Evolutionary conservation across 2,113 vertebrate species (phyloP).

Genomic region (Platysternon megacephalum): DNA sequence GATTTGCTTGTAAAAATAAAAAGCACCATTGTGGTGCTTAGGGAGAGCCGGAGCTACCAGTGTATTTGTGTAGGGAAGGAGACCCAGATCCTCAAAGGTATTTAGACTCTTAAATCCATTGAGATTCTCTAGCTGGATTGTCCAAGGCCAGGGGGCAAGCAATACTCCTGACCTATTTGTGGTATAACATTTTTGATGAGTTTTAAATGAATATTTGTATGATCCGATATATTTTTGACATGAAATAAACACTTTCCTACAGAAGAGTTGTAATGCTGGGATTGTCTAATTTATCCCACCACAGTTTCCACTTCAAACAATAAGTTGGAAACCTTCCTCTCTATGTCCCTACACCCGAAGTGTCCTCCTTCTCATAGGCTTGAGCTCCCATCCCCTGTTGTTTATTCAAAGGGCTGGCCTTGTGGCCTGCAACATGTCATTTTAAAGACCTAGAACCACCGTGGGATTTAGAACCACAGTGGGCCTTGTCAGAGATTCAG

Average conservation of each 20-base stretch:
- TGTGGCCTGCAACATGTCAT: slow-evolving; percentile 24
- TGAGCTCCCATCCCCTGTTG: neutral
- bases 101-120: neutral
- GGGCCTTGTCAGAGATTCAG: neutral
- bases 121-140: neutral
- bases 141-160: too few species aligned
- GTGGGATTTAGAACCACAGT: neutral
- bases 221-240: neutral
- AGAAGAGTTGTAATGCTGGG: neutral
- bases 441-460: neutral
- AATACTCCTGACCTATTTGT: neutral
- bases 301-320: slow-evolving; percentile 7
- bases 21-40: neutral
- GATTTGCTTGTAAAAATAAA: neutral
- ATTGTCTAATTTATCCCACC: neutral
- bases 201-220: neutral
- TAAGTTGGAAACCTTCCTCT: neutral
- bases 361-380: neutral
- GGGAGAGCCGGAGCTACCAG: neutral
- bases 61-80: neutral
- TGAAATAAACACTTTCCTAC: neutral
- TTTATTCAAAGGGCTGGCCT: neutral
- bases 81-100: neutral
- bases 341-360: neutral
- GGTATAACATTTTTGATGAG: rapidly evolving